Evolutionary conservation across 2,888 invertebrate genomes (phyloP).

Genomic region (Morpho deidamia): DNA sequence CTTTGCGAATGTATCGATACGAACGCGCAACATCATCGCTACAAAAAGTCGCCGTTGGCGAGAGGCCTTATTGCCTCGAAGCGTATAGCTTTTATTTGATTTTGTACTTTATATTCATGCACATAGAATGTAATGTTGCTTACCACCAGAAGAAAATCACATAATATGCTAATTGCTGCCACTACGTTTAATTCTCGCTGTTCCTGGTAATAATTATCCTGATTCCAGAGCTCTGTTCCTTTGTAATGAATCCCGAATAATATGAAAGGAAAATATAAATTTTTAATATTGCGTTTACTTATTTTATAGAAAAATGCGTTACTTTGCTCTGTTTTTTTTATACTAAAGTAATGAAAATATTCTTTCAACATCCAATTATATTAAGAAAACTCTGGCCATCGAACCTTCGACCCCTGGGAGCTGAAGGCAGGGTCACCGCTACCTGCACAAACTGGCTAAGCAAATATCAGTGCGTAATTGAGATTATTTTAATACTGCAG

Average conservation of each 20-base stretch:
- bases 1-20: too few species aligned
- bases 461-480: too few species aligned
- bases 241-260: slow-evolving; percentile 14
- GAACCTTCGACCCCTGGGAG: too few species aligned
- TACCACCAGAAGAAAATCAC: slow-evolving; percentile 15
- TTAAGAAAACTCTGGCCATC: too few species aligned
- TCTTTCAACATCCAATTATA: too few species aligned
- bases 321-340: too few species aligned
- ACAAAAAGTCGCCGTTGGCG: neutral
- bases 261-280: slow-evolving; percentile 8
- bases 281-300: neutral
- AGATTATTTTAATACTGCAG: too few species aligned
- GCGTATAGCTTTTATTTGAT: slow-evolving; percentile 2
- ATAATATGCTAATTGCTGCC: slow-evolving; percentile 20
- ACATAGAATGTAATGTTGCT: slow-evolving; percentile 13
- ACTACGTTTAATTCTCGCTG: slow-evolving; percentile 20
- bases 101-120: slow-evolving; percentile 7
- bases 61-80: slow-evolving; percentile 1
- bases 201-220: slow-evolving; percentile 23
- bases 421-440: too few species aligned
- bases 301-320: too few species aligned
- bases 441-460: too few species aligned
- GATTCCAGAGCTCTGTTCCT: slow-evolving; percentile 10
- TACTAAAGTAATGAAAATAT: too few species aligned
- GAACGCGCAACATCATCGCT: too few species aligned